Base-by-base conservation (phyloP, 2,113 vertebrate species). In the Corydoras maculifer region DNA sequence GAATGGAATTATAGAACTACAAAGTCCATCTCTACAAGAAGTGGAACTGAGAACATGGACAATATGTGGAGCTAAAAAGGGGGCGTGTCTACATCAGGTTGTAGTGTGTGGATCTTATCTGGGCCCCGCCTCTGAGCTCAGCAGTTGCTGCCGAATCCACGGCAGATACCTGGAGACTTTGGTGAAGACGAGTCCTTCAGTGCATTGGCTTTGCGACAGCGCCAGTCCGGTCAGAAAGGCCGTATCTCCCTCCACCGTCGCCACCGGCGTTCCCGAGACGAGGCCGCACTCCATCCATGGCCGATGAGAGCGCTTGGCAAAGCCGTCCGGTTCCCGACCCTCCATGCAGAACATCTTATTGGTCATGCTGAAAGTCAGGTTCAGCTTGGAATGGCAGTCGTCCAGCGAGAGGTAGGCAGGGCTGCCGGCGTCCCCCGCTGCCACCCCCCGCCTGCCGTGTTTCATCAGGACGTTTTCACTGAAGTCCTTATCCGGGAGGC, bases 301-400 rank as follows among this genome's bases (percentile, higher is more conserved):
- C 18, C 18, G 18, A 25, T 25, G 18, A 25, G 18, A 25, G 18
- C 18, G 18, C 18, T 25, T 25, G 18, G 4, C 4, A 0, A 15
- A 1, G 6, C 8, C 11, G 4, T 55, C 35, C 14, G 69, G n/a
- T 8, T 49, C 58, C 7, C 14, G 62, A 35, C 65, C 77, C 75
- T 69, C 77, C 79, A 91, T 92, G 51, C 95, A 97, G 49, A 92
- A 93, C 83, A 91, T 91, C 73, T 94, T 93, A 59, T 93, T 96
- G 0, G 87, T 93, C 62, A 94, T 80, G 0, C 84, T 85, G 60
- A 90, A 80, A 0, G 87, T 89, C 43, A 82, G 3, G 5, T 91
- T 92, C 9, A 93, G 82, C 15, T 73, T 66, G 12, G 35, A 13
- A 25, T 85, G 84, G 70, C 95, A 94, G 29, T 88, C 81, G 7